Evolutionary conservation across 2,113 vertebrate genomes (phyloP), one percentile per base, ranked within the genome.

Genomic region (Aphelocoma coerulescens): DNA sequence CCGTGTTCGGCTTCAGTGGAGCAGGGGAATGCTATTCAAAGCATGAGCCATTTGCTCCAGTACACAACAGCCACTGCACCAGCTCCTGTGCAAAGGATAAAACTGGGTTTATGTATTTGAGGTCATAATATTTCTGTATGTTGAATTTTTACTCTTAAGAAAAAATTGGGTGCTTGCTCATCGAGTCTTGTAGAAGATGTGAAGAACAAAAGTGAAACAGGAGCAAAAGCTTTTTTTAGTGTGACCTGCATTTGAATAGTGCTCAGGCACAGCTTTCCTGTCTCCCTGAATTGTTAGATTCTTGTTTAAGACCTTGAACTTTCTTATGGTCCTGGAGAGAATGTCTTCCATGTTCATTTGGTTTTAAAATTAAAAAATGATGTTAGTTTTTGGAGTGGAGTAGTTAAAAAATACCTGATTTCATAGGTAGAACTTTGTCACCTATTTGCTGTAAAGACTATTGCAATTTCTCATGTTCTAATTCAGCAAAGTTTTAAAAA

Each of bases 161-260:
- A 37, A 37, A 37, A 37, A 37, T 37, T 66, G 9, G 61, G 13
- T 85, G 27, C 74, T 89, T 85, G 48, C 57, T 87, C 35, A 43
- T 95, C 12, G 10, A 43, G 46, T 69, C 69, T 89, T 28, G 16
- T 35, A 46, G n/a, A 58, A 85, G 87, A 35, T 26, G 55, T 32
- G 57, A 83, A 73, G 27, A 69, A 74, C 51, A 84, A 43, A 83
- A 51, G 32, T 37, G 33, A 65, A 88, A 57, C 21, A 4, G 23
- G 44, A 95, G 73, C 67, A 51, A 44, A 62, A 58, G 58, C 16
- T 49, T 58, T 88, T 90, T 89, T 91, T 66, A 58, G 49, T 15
- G 55, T 93, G 75, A 79, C 37, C 49, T 91, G 71, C 27, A 33
- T 91, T 65, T 89, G 54, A 76, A 14, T 54, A 49, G 58, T 48